These are phyloP conservation scores for Pleuronectes platessa DNA, from an alignment of 2,113 vertebrate species.

Conservation along the genomic window DNA sequence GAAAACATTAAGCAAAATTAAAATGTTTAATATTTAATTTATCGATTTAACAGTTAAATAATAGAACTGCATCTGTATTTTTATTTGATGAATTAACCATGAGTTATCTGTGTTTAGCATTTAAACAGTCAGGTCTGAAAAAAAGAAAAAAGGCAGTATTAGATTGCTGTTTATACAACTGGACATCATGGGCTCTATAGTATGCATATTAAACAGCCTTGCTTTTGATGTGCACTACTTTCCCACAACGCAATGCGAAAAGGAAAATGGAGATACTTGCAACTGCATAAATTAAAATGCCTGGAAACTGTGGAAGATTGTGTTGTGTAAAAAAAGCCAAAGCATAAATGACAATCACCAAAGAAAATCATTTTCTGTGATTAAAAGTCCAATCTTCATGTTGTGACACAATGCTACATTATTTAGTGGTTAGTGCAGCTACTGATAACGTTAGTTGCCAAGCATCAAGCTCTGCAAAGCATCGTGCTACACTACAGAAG, in stretches of 20 bases:
- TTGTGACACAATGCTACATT: background rate
- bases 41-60: no score
- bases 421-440: background rate
- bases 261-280: background rate
- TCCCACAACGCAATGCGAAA: background rate
- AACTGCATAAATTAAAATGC: background rate
- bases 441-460: no score
- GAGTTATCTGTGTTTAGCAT: no score
- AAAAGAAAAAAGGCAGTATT: background rate
- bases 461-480: no score
- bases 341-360: background rate
- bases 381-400: background rate
- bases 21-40: no score
- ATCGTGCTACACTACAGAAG: no score
- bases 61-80: no score
- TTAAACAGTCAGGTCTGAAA: background rate
- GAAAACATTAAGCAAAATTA: no score
- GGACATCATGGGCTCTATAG: background rate
- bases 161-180: background rate
- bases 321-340: background rate
- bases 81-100: background rate
- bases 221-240: background rate
- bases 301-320: background rate
- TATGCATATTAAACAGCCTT: background rate
- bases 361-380: background rate